These are phyloP conservation scores for Melanotaenia maccullochi DNA, from an alignment of 2,797 vertebrate genomes.

Conservation along the genomic window DNA sequence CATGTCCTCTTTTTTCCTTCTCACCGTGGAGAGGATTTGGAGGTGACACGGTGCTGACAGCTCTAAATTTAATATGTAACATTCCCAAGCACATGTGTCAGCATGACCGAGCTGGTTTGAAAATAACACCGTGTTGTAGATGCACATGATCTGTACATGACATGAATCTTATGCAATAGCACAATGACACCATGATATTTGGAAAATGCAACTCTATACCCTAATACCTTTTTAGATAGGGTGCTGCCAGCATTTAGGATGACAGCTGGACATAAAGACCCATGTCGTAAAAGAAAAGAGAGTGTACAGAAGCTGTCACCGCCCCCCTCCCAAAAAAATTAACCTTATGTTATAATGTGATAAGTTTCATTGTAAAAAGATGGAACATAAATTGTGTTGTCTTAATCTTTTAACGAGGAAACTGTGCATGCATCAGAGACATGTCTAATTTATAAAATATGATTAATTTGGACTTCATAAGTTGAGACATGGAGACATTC, in stretches of 20 bases:
- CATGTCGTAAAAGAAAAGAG: not conserved
- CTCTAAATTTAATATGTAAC: constrained; percentile 64
- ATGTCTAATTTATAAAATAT: too few species aligned
- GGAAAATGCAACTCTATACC: constrained; percentile 63
- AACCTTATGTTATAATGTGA: not conserved
- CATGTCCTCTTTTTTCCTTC: constrained; percentile 33
- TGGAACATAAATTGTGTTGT: too few species aligned
- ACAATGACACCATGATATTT: constrained; percentile 56
- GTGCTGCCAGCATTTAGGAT: constrained; percentile 55
- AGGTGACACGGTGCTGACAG: constrained; percentile 59
- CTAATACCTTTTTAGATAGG: constrained; percentile 61
- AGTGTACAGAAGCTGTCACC: too few species aligned
- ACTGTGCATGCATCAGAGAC: too few species aligned
- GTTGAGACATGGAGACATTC: too few species aligned
- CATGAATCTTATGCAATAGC: constrained; percentile 66
- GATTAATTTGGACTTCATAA: too few species aligned
- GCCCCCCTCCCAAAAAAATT: too few species aligned
- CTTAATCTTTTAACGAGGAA: too few species aligned
- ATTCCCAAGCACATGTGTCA: constrained; percentile 51
- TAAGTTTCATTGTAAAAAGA: too few species aligned
- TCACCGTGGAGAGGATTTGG: constrained; percentile 1
- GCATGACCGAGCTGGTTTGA: constrained; percentile 75
- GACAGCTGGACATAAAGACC: constrained; percentile 13
- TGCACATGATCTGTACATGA: constrained; percentile 61
- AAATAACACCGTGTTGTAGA: constrained; percentile 69